Base-by-base conservation (phyloP, 2,888 invertebrate species). In the Drosophila mayaguana region DNA sequence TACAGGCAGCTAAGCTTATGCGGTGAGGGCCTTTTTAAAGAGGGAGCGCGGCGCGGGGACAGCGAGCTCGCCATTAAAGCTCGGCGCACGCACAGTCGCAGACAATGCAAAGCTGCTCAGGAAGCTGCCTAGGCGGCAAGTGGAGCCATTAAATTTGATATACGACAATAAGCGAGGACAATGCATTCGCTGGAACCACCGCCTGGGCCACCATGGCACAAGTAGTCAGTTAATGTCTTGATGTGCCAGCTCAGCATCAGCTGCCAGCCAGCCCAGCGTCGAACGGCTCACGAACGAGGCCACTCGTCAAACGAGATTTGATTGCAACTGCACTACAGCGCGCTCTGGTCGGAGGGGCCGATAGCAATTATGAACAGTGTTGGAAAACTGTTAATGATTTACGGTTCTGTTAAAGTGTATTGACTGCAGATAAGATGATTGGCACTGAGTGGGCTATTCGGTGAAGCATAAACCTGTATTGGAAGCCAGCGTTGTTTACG, bases 81-180 rank as follows among this genome's bases (percentile, higher is more conserved):
- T 53, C 40, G 38, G 12, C 43, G 53, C 76, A 72, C 74, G 66
- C 74, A 78, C 74, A 12, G 48, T 6, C 28, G 3, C 48, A 74
- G 66, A 61, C 69, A 70, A 73, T 66, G 67, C 63, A 54, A 54
- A 71, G 75, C 61, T 51, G 63, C 88, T 62, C 75, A 74, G 86
- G 83, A 86, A 81, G 74, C 73, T 14, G 45, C 16, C 43, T 7
- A 18, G 59, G 25, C 68, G 73, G 68, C 80, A 64, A 71, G 85
- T 72, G 70, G 60, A 71, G 70, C 83, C 84, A 84, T 84, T 84
- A 88, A 81, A 72, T 88, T 78, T 84, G 88, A 88, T 84, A 83
- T 86, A 88, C 86, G 86, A 78, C 86, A 88, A 88, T 79, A 86
- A 84, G 88, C 83, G 78, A 22, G 78, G 78, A 83, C 88, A 84